phyloP scores from a whole-genome alignment of 2,113 vertebrate genomes.

The Ceyx margarethae region DNA sequence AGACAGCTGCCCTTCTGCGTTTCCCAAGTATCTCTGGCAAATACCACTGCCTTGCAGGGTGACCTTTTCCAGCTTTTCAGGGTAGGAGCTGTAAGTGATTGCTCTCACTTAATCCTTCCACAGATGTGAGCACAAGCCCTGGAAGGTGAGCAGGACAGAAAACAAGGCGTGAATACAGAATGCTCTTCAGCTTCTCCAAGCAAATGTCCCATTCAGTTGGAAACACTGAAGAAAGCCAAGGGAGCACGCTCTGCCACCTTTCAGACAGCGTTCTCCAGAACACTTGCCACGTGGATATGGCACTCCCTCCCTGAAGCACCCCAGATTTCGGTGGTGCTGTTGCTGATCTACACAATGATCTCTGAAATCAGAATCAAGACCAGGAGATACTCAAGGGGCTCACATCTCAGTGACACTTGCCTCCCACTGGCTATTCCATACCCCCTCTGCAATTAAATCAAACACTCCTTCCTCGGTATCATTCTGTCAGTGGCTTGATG shows the following conservation, averaged over 20 bases:
- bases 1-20: background rate
- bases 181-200: background rate
- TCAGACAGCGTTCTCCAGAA: background rate
- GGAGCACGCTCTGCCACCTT: background rate
- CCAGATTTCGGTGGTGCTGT: rapidly evolving
- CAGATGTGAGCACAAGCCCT: background rate
- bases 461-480: background rate
- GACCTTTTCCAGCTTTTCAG: background rate
- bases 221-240: background rate
- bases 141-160: background rate
- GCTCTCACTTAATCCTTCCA: background rate
- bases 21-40: slow-evolving; percentile 1
- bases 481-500: background rate
- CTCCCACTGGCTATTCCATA: background rate
- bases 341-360: background rate
- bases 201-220: background rate
- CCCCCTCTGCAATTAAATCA: background rate
- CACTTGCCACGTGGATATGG: rapidly evolving
- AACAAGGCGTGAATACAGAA: background rate
- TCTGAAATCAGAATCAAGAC: background rate
- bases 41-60: background rate
- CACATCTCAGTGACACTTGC: rapidly evolving
- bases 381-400: background rate
- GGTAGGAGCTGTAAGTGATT: background rate
- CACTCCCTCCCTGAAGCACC: rapidly evolving